Evolutionary conservation across 1,140 invertebrate species (phyloP), one percentile per base, ranked within the genome.

Genomic region (Papilio aristodemus): DNA sequence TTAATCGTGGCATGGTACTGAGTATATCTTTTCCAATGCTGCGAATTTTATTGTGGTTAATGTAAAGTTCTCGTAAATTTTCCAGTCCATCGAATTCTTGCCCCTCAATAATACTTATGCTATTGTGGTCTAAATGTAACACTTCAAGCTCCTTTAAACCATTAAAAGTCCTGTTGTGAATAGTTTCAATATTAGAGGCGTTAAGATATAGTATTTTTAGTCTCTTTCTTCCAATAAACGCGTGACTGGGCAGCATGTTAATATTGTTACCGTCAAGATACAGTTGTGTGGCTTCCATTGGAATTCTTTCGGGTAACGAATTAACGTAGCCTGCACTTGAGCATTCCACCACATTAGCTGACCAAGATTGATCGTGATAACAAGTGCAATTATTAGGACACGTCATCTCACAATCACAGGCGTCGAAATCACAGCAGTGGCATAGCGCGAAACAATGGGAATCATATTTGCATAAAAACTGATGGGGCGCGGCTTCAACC

Each of bases 351-450:
- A 98, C 95, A 87, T 98, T 98, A 9, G 96, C 96, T 36, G 95
- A 95, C 96, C 97, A 98, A 13, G 96, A 96, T 82, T 97, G 96
- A 87, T 98, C 97, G 81, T 98, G 96, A 91, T 97, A 98, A 89
- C 97, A 98, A 36, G 96, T 96, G 86, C 97, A 98, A 80, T 97
- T 96, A 58, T 94, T 94, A 19, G 97, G 97, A 81, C 97, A 98
- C 19, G 96, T 97, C 97, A 98, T 98, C 93, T 98, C 96, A 92
- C 97, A 98, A 84, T 98, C 95, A 87, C 97, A 98, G 22, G 97
- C 97, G 86, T 97, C 97, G 80, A 97, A 98, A 83, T 98, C 97
- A 86, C 97, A 98, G 89, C 97, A 98, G 75, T 98, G 96, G 84
- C 97, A 98, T 50, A 97, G 86, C 0, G 97, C 95, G 81, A 97